Base-by-base conservation (phyloP, 2,888 invertebrate genomes). In the Muscina levida region DNA sequence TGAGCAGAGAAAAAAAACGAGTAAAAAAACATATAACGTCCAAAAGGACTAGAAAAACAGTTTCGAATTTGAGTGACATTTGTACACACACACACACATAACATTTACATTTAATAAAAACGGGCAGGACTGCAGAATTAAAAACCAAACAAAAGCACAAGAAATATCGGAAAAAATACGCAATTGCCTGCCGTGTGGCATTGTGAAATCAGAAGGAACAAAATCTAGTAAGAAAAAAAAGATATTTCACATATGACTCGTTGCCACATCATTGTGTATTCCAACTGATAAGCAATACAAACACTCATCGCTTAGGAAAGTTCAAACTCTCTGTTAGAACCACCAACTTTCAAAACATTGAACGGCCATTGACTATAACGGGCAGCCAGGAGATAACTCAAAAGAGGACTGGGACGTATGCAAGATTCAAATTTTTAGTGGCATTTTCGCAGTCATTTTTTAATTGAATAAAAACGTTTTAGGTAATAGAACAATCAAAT, bases 391-490 rank as follows among this genome's bases (percentile, higher is more conserved):
- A n/a, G n/a, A 19, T 51, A 19, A 70, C 62, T 48, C 56, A 70
- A 73, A 57, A 71, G 26, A 71, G 57, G 26, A 66, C 13, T 62
- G 46, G 37, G n/a, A n/a, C 19, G 42, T 42, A 4, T 26, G 56
- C 24, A 44, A 76, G 31, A 19, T 74, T 66, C 53, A 71, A 37
- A 65, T 73, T 74, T 65, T 66, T 79, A 72, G 76, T 72, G 65
- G 65, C 62, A 79, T 72, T 80, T 81, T 81, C 56, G 77, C 57
- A 81, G 81, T 81, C 68, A 77, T 65, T 72, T 77, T 77, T 77
- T 81, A 81, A 81, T 77, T 81, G 81, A 81, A 81, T 81, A 81
- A 81, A 81, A 81, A 75, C 81, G 81, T 77, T 81, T 81, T 77
- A 77, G 77, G 56, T 75, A 75, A 77, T 77, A 74, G 77, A 51